Evolutionary conservation across 2,888 invertebrate genomes (phyloP).

Genomic region (Lapara coniferarum): DNA sequence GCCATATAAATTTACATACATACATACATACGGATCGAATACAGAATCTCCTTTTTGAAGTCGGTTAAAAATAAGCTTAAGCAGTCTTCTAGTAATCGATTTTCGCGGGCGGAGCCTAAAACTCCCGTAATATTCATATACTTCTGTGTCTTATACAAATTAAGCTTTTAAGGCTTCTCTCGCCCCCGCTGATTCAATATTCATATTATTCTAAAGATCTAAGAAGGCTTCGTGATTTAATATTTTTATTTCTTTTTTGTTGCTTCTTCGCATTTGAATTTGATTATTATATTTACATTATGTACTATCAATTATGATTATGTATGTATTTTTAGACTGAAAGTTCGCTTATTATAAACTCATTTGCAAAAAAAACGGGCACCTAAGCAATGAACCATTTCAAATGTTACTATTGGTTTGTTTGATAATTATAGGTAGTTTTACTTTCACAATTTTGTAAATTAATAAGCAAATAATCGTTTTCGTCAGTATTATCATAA

Average conservation of each 20-base stretch:
- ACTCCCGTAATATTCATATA: slow-evolving; percentile 64
- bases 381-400: no score
- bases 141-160: slow-evolving; percentile 63
- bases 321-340: background rate
- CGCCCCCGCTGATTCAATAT: slow-evolving; percentile 48
- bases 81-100: slow-evolving; percentile 44
- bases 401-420: no score
- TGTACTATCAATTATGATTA: background rate
- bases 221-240: slow-evolving; percentile 2
- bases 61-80: no score
- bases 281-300: background rate
- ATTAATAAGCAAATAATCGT: no score
- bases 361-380: no score
- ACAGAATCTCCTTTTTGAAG: no score
- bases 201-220: slow-evolving; percentile 50
- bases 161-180: slow-evolving; percentile 55
- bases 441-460: no score
- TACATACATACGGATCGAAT: no score
- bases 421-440: no score
- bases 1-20: no score
- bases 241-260: background rate
- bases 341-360: background rate
- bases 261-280: background rate
- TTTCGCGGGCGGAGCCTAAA: slow-evolving; percentile 44
- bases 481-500: no score